Conservation (phyloP, 2,797 vertebrate species). For the Esox masquinongy region DNA sequence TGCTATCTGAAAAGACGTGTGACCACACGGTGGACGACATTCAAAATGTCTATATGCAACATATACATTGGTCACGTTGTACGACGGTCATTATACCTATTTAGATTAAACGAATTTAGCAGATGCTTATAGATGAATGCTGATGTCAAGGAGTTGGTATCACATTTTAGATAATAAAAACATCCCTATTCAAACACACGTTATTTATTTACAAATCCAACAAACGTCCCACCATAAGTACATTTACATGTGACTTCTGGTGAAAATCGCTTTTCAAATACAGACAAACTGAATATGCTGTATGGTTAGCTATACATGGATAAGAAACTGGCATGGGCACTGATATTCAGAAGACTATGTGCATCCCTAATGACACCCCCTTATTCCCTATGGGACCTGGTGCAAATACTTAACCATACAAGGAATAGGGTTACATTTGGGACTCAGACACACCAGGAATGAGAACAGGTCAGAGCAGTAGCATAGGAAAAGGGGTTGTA, state of each 20-base stretch:
- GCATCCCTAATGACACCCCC: neutral
- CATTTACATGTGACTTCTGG: too few relatives aligned
- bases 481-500: too few relatives aligned
- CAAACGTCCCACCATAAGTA: neutral
- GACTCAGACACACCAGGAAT: fast-evolving
- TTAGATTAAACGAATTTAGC: too few relatives aligned
- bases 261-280: neutral
- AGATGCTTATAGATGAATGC: too few relatives aligned
- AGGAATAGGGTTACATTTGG: neutral
- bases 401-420: neutral
- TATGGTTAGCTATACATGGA: neutral
- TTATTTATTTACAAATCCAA: too few relatives aligned
- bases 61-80: neutral
- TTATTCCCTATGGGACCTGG: neutral
- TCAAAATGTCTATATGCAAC: neutral
- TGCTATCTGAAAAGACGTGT: neutral
- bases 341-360: neutral
- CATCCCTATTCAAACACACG: too few relatives aligned
- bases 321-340: neutral
- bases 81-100: too few relatives aligned
- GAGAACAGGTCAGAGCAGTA: neutral
- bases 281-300: neutral
- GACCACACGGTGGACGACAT: neutral
- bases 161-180: too few relatives aligned
- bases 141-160: too few relatives aligned